Evolutionary conservation across 1,140 invertebrate species (phyloP).

Genomic region (Tigriopus japonicus): DNA sequence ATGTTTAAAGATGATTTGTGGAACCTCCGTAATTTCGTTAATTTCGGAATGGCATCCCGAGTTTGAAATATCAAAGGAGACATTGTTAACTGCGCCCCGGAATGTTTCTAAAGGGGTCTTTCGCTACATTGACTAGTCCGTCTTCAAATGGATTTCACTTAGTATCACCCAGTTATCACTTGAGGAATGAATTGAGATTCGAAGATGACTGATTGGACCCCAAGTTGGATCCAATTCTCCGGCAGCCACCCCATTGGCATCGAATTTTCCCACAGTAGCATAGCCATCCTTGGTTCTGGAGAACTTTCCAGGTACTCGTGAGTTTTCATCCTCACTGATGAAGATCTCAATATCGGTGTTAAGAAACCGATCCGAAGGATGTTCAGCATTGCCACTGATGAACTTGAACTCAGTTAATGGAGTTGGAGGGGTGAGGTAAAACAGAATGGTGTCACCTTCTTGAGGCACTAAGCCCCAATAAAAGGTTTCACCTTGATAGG

Average conservation of each 20-base stretch:
- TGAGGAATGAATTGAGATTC: conserved; percentile 53
- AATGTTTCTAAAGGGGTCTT: too few relatives aligned
- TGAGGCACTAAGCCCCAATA: conserved; percentile 82
- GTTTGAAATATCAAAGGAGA: too few relatives aligned
- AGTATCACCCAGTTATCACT: conserved; percentile 77
- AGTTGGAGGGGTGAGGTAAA: conserved; percentile 28
- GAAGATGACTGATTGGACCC: conserved; percentile 45
- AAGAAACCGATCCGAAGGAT: conserved; percentile 71
- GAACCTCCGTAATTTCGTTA: too few relatives aligned
- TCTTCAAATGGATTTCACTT: conserved; percentile 47
- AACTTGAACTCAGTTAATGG: conserved; percentile 50
- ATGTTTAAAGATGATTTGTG: too few relatives aligned
- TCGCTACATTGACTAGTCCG: background rate
- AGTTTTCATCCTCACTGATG: conserved; percentile 26
- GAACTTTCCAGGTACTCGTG: conserved; percentile 22
- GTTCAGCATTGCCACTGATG: conserved; percentile 74
- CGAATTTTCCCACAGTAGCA: conserved; percentile 48
- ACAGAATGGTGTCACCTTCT: conserved; percentile 55
- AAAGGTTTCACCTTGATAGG: conserved; percentile 69
- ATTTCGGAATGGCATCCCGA: too few relatives aligned
- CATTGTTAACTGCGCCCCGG: too few relatives aligned
- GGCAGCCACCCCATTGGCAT: conserved; percentile 54
- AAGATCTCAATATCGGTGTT: conserved; percentile 71
- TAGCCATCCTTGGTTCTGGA: conserved; percentile 44
- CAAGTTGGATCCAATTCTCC: conserved; percentile 42